Conservation (phyloP, 2,888 invertebrate genomes). For the Trissonchulus latispiculum region DNA sequence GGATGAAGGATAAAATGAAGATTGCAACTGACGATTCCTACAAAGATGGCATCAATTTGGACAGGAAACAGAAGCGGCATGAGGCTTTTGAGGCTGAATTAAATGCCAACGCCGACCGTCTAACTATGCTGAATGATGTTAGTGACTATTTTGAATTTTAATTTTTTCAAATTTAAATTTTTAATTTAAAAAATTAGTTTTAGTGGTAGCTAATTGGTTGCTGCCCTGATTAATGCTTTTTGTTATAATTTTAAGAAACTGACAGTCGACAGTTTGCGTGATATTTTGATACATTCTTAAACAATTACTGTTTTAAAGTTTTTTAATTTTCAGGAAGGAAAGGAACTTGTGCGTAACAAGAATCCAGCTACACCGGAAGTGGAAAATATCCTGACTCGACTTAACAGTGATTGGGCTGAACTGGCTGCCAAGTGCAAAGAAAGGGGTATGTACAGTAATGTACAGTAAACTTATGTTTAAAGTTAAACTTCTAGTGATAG, state of each 20-base stretch:
- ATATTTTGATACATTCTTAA: no score
- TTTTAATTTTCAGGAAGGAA: conserved; percentile 52
- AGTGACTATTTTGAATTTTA: no score
- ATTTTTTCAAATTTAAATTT: no score
- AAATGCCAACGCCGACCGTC: conserved; percentile 46
- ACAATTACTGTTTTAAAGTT: no score
- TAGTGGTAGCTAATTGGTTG: conserved; percentile 11
- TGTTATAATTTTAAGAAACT: no score
- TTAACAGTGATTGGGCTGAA: conserved; percentile 68
- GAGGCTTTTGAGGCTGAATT: conserved; percentile 51
- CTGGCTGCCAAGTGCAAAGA: conserved; percentile 59
- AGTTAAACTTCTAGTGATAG: no score
- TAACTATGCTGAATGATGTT: conserved; percentile 46
- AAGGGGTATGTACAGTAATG: conserved; percentile 41
- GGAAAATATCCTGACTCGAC: conserved; percentile 56
- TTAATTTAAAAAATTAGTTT: conserved; percentile 5
- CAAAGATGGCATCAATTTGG: conserved; percentile 47
- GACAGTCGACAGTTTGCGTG: no score
- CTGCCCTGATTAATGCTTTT: conserved; percentile 3
- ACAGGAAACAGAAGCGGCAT: conserved; percentile 49
- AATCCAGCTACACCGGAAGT: conserved; percentile 60
- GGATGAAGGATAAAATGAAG: conserved; percentile 82
- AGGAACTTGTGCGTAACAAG: conserved; percentile 61
- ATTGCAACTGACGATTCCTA: conserved; percentile 87
- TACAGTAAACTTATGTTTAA: no score